Percentiles rank a stretch among this genome's conserved stretches.
Conservation (phyloP, 2,113 vertebrate genomes). For the Corapipo altera region DNA sequence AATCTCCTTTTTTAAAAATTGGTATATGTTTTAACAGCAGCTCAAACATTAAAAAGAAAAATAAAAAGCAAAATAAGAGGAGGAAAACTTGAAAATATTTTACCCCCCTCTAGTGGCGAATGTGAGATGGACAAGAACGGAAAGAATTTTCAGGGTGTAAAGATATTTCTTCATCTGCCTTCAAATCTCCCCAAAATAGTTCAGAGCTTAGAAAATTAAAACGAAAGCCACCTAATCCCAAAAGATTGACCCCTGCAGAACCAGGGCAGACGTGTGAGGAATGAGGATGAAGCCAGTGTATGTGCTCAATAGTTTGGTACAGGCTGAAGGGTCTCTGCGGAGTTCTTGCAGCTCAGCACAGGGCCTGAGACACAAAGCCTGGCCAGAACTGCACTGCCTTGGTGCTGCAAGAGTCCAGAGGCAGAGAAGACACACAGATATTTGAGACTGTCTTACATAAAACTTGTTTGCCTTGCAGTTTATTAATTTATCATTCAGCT, state of each 20-base stretch:
- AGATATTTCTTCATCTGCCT: neutral
- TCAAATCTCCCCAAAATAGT: neutral
- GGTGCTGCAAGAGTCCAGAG: neutral
- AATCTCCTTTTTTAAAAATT: neutral
- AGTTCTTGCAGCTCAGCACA: neutral
- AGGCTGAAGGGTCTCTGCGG: neutral
- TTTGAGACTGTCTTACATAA: rapidly evolving
- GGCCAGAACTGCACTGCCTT: neutral
- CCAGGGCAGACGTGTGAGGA: neutral
- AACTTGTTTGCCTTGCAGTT: neutral
- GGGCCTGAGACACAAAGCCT: neutral
- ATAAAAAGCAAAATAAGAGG: neutral
- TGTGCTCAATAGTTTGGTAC: neutral
- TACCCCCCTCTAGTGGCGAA: conserved; percentile 65
- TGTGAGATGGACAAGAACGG: neutral
- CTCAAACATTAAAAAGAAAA: neutral
- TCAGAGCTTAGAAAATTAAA: neutral
- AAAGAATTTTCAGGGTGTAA: neutral
- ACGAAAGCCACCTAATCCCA: neutral
- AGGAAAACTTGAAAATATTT: conserved; percentile 19
- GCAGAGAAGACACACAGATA: neutral
- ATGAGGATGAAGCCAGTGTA: neutral
- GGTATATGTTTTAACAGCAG: neutral
- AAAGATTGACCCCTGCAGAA: neutral
- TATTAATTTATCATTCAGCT: neutral